These are phyloP conservation scores for Rhegmatorhina hoffmannsi DNA, from an alignment of 2,113 vertebrate genomes.

Conservation along the genomic window DNA sequence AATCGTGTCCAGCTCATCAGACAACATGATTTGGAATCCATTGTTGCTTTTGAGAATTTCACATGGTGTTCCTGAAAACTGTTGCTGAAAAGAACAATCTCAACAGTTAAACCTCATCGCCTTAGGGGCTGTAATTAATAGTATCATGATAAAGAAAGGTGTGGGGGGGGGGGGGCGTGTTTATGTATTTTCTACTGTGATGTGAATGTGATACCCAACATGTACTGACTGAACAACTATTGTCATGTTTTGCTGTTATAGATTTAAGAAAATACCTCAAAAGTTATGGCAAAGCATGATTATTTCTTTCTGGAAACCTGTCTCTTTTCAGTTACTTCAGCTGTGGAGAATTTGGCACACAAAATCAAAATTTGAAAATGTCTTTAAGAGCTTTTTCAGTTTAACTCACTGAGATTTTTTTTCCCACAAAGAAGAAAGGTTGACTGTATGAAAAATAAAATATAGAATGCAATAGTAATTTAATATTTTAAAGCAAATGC, in stretches of 20 bases:
- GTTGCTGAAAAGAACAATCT: neutral
- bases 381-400: neutral
- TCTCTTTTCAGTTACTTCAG: neutral
- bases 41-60: neutral
- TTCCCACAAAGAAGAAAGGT: neutral
- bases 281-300: neutral
- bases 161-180: rapidly evolving
- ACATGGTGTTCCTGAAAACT: neutral
- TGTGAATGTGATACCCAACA: neutral
- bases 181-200: neutral
- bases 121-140: neutral
- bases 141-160: neutral
- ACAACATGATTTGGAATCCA: neutral
- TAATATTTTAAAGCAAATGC: neutral
- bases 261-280: neutral
- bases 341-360: neutral
- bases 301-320: neutral
- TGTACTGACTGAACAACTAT: neutral
- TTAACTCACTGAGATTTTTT: neutral
- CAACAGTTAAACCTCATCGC: neutral
- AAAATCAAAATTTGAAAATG: neutral
- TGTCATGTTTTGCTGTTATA: neutral
- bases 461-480: neutral
- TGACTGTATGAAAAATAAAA: neutral
- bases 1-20: neutral